Evolutionary conservation across 2,797 vertebrate genomes (phyloP), one percentile per base, ranked within the genome.

Genomic region (Acanthurus lineatus): DNA sequence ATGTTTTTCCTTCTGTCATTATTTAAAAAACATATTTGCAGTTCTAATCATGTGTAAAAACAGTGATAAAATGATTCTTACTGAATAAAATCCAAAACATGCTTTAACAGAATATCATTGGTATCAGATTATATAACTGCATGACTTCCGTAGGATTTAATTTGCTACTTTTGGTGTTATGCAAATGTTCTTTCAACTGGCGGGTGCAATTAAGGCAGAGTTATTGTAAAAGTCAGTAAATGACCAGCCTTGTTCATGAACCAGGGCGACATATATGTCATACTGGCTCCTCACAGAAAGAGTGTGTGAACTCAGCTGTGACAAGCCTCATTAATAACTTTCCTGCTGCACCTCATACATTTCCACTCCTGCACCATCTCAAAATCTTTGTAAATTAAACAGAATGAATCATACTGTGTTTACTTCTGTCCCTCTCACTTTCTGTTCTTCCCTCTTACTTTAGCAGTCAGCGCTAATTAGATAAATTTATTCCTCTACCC

Each of bases 271-370:
- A 74, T 25, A 56, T 14, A 42, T 78, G 81, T 86, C 81, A 84
- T 40, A 48, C 53, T 5, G 22, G n/a, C 32, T 82, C 62, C 63
- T 57, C 40, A 42, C 32, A 72, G 68, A 57, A 57, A 57, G 73
- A 66, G 59, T 72, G 79, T 82, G 79, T 85, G 82, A 82, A 73
- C 61, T 76, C 83, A 73, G 47, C 68, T 77, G 77, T 79, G 81
- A 79, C 78, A 73, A 67, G 52, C 76, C 88, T 78, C 52, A 87
- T 81, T 87, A 86, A 86, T 63, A 84, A 80, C 66, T 73, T 69
- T 56, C 42, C 35, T 40, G 40, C 61, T 62, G 40, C 44, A 65
- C 38, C 17, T 60, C 49, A n/a, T 49, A 3, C 44, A 58, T 75
- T 76, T 71, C 9, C 48, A 67, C 45, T 49, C 52, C 17, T 20